Percentiles rank a stretch among this genome's conserved stretches.
These are phyloP conservation scores for Steatocranus sp. DNA, from an alignment of 2,797 vertebrate genomes.

Conservation along the genomic window DNA sequence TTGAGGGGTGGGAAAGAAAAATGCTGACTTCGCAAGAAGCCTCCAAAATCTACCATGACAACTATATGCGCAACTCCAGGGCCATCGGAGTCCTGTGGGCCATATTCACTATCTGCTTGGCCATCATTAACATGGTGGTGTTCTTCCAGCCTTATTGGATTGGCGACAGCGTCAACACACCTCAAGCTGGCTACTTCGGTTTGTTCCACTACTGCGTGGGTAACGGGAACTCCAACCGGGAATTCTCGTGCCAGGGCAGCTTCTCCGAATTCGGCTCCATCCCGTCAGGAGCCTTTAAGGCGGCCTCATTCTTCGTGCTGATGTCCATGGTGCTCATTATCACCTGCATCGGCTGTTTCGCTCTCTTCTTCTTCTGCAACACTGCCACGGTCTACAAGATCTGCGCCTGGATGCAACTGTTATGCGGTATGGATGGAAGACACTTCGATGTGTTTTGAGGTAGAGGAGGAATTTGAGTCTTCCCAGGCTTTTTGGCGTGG, in stretches of 20 bases:
- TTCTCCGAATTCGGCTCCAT: conserved; percentile 89
- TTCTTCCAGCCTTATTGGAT: conserved; percentile 93
- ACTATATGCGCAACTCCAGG: conserved; percentile 88
- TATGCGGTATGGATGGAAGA: conserved; percentile 80
- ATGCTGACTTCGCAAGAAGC: conserved; percentile 89
- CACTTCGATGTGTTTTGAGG: background rate
- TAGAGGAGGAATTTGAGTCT: too few relatives aligned
- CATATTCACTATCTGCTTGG: conserved; percentile 92
- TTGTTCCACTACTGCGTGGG: conserved; percentile 90
- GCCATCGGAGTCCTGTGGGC: conserved; percentile 89
- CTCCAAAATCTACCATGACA: conserved; percentile 87
- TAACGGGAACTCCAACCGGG: conserved; percentile 78
- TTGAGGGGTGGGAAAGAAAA: conserved; percentile 26
- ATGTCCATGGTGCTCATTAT: conserved; percentile 90
- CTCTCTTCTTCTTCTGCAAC: conserved; percentile 94
- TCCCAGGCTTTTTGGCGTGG: background rate
- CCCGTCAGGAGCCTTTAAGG: conserved; percentile 86
- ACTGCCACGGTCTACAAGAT: conserved; percentile 92
- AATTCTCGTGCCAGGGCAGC: conserved; percentile 84
- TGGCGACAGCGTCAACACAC: conserved; percentile 88
- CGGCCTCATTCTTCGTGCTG: conserved; percentile 88
- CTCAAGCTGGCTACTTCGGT: conserved; percentile 88
- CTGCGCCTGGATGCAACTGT: conserved; percentile 93
- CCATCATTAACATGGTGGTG: conserved; percentile 91
- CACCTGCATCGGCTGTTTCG: conserved; percentile 88